A percentile compares a stretch with the other conserved stretches of the same genome.
Evolutionary conservation across 1,140 invertebrate species (phyloP).

Genomic region (Oryzaephilus surinamensis): DNA sequence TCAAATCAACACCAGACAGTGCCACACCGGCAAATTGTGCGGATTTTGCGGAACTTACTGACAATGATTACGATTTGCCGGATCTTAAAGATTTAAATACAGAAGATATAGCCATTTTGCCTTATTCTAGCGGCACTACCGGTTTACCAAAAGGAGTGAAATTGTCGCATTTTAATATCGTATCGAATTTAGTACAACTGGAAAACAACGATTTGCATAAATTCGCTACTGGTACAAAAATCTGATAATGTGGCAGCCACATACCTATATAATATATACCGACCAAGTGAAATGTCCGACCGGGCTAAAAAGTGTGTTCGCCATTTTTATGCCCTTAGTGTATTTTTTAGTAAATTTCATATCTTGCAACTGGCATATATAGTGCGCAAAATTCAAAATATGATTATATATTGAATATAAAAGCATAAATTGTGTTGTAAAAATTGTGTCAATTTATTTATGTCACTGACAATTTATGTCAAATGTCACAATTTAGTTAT

Average conservation of each 20-base stretch:
- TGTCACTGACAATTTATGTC: no score
- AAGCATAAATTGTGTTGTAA: no score
- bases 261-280: slow-evolving; percentile 59
- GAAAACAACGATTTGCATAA: slow-evolving; percentile 17
- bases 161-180: slow-evolving; percentile 57
- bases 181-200: slow-evolving; percentile 42
- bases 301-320: slow-evolving; percentile 48
- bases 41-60: slow-evolving; percentile 45
- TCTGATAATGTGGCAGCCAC: slow-evolving; percentile 41
- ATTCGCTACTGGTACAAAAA: slow-evolving; percentile 10
- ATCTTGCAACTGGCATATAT: no score
- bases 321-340: slow-evolving; percentile 40
- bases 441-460: no score
- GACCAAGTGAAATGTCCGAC: slow-evolving; percentile 49
- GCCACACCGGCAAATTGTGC: slow-evolving; percentile 23
- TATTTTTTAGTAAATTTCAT: no score
- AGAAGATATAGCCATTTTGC: slow-evolving; percentile 45
- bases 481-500: no score
- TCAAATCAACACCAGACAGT: slow-evolving; percentile 34
- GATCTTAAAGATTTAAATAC: slow-evolving; percentile 33
- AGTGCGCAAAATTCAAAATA: no score
- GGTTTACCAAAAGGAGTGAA: slow-evolving; percentile 83
- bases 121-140: slow-evolving; percentile 80
- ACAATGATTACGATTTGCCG: slow-evolving; percentile 31
- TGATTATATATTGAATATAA: no score